Evolutionary conservation across 2,888 invertebrate genomes (phyloP).

Genomic region (Tachina lurida): DNA sequence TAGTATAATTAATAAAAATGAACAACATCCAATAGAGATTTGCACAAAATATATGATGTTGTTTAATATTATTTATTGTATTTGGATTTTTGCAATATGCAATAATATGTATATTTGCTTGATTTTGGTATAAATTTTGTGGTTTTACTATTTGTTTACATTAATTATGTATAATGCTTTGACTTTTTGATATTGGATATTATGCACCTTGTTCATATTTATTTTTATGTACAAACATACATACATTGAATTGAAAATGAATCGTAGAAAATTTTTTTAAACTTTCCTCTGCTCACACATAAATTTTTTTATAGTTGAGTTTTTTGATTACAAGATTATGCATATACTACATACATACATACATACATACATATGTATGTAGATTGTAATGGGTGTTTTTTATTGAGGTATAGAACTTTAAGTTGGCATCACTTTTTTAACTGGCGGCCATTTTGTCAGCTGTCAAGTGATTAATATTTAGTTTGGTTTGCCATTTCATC

Average conservation of each 20-base stretch:
- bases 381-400: too few relatives aligned
- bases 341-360: neutral
- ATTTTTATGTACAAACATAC: neutral
- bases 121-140: constrained; percentile 2
- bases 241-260: neutral
- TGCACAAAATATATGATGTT: constrained; percentile 19
- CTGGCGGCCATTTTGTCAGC: too few relatives aligned
- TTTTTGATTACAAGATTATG: too few relatives aligned
- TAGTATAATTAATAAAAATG: constrained; percentile 51
- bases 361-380: neutral
- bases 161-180: neutral
- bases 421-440: too few relatives aligned
- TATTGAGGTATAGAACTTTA: too few relatives aligned
- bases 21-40: constrained; percentile 45
- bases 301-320: too few relatives aligned
- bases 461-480: too few relatives aligned
- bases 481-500: too few relatives aligned
- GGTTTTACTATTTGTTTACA: neutral
- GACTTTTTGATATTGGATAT: neutral
- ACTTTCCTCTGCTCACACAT: too few relatives aligned
- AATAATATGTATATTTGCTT: constrained; percentile 7
- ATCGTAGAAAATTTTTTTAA: too few relatives aligned
- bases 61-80: constrained; percentile 12
- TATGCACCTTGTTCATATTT: neutral
- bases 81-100: constrained; percentile 19